Percentiles rank a stretch among this genome's conserved stretches.
Conservation (phyloP, 1,140 invertebrate species). For the Akabosia matsudoensis region DNA sequence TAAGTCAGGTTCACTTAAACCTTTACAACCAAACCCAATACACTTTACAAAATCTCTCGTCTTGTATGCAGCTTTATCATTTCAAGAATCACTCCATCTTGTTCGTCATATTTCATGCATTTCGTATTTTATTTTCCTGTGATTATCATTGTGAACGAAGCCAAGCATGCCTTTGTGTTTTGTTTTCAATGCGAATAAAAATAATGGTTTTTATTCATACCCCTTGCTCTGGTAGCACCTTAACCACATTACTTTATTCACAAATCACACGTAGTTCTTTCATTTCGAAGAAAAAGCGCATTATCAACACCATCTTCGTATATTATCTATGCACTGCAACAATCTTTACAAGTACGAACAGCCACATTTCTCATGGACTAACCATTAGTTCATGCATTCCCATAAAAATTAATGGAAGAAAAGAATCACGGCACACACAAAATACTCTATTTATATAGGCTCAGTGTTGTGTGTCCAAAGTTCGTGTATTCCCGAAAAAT, state of each 20-base stretch:
- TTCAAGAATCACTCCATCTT: neutral
- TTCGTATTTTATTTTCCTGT: conserved; percentile 11
- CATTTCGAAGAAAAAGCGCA: neutral
- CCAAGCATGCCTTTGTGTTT: neutral
- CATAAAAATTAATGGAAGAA: neutral
- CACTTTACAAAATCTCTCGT: neutral
- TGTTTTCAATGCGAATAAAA: neutral
- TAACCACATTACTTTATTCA: neutral
- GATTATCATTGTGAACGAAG: conserved; percentile 14
- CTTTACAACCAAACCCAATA: neutral
- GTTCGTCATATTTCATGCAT: conserved; percentile 9
- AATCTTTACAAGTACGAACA: neutral
- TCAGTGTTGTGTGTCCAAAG: neutral
- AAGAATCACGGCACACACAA: neutral
- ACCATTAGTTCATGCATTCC: neutral
- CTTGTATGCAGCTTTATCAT: neutral
- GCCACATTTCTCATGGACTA: too few species aligned
- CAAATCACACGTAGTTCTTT: neutral
- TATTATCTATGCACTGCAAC: neutral
- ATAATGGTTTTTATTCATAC: conserved; percentile 9
- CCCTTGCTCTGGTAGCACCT: neutral
- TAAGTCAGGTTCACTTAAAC: conserved; percentile 16
- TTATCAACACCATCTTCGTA: neutral
- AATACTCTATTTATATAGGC: neutral
- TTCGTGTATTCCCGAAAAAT: neutral